Evolutionary conservation across 2,113 vertebrate genomes (phyloP), one percentile per base, ranked within the genome.

Genomic region (Brachionichthys hirsutus): DNA sequence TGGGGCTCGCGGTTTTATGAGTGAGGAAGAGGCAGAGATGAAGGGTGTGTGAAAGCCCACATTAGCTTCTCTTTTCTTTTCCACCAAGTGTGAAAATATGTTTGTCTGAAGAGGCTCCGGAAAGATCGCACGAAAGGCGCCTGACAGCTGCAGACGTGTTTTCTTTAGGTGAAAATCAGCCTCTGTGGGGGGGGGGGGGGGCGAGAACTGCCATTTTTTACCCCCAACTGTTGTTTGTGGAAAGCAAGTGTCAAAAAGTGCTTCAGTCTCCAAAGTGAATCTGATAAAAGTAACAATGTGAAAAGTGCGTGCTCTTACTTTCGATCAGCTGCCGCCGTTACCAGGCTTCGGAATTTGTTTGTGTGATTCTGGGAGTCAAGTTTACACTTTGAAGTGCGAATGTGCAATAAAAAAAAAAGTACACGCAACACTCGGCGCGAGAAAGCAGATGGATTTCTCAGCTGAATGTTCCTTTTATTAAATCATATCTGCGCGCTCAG

Each of bases 211-310:
- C 18, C 76, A 51, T 59, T 58, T 78, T 73, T 57, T 66, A 67
- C 59, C 75, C 67, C 48, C 66, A 67, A 59, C 71, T 75, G 67
- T 75, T 85, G 77, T 85, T 88, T 78, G 64, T 72, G 74, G 64
- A 47, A 80, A 67, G 47, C 45, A 79, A 60, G 78, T 81, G 78
- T 85, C 67, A 81, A 73, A 78, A 79, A 64, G 19, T 44, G 54
- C 61, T 67, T 57, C 52, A 57, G 52, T 75, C 67, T 75, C 75
- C 70, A 60, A 73, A 77, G 75, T 14, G 34, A 54, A 70, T 70
- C 62, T 82, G 77, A 82, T 78, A 70, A 84, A 87, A 79, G 75
- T 18, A 78, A 42, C 44, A 45, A 46, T 70, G 54, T 67, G 52
- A 75, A 81, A 78, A 70, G 67, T 57, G 68, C 47, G 18, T 40